These are phyloP conservation scores for Stegana nigrithorax DNA, from an alignment of 2,888 invertebrate species.

Conservation along the genomic window DNA sequence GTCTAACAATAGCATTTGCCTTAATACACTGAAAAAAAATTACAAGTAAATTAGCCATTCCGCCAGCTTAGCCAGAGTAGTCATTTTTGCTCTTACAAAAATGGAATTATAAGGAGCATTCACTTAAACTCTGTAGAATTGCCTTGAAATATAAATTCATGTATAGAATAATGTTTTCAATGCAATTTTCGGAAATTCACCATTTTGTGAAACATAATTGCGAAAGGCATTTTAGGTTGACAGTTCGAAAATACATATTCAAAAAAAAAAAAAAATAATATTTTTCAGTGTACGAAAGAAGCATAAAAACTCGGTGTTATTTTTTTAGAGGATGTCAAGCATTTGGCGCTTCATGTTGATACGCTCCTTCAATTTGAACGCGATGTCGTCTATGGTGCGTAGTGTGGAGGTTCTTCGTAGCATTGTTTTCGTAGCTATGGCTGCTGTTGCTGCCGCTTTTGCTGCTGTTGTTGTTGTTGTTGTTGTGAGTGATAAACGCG, in stretches of 20 bases:
- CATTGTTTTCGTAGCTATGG: slow-evolving; percentile 21
- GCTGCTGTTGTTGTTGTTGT: slow-evolving; percentile 24
- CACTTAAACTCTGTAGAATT: no score
- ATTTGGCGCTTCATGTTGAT: slow-evolving; percentile 31
- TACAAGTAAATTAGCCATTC: background rate
- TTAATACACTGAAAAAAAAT: background rate
- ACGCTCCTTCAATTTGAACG: background rate
- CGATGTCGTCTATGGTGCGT: slow-evolving; percentile 12
- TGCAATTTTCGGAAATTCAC: no score
- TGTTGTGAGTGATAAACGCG: slow-evolving; percentile 62
- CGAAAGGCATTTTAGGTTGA: no score
- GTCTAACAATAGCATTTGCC: slow-evolving; percentile 25
- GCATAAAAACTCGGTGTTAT: no score
- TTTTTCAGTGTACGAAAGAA: no score
- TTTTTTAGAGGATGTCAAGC: slow-evolving; percentile 38
- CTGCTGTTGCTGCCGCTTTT: slow-evolving; percentile 3
- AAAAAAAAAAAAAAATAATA: no score
- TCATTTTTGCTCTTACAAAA: no score
- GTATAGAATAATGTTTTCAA: no score
- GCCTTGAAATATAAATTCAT: background rate
- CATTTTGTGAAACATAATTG: no score
- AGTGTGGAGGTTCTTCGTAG: slow-evolving; percentile 21
- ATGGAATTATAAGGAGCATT: no score
- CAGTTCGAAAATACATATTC: no score
- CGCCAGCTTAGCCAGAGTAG: no score